Conservation (phyloP, 2,888 invertebrate genomes). For the Omphaloscelis lunosa region DNA sequence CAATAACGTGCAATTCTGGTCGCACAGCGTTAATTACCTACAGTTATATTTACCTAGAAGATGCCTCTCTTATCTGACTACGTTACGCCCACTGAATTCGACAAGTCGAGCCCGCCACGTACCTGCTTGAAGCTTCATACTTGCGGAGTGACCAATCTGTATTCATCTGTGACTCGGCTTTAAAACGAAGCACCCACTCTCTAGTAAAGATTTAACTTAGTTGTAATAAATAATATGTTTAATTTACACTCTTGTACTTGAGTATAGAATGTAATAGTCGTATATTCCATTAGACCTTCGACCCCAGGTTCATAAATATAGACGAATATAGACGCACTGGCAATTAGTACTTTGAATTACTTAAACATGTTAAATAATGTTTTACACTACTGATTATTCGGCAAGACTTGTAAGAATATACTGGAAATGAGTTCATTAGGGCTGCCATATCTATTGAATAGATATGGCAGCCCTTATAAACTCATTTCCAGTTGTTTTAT, state of each 20-base stretch:
- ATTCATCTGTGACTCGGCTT: no score
- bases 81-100: no score
- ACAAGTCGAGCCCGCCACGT: no score
- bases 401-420: conserved; percentile 3
- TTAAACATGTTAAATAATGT: conserved; percentile 45
- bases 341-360: conserved; percentile 60
- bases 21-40: no score
- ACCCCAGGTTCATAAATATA: conserved; percentile 58
- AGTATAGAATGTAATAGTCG: conserved; percentile 35
- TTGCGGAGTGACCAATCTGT: no score
- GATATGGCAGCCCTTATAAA: no score
- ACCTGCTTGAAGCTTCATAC: no score
- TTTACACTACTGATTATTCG: conserved; percentile 37
- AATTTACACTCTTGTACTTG: not conserved
- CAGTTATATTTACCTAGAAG: no score
- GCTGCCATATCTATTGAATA: not conserved
- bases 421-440: conserved; percentile 18
- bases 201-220: conserved; percentile 13
- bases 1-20: no score
- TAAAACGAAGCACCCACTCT: conserved; percentile 27
- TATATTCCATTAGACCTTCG: conserved; percentile 60
- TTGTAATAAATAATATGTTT: conserved; percentile 13
- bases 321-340: conserved; percentile 54
- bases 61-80: no score
- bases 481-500: no score